These are phyloP conservation scores for Melanotaenia pygmaea DNA, from an alignment of 2,797 vertebrate species.

Conservation along the genomic window DNA sequence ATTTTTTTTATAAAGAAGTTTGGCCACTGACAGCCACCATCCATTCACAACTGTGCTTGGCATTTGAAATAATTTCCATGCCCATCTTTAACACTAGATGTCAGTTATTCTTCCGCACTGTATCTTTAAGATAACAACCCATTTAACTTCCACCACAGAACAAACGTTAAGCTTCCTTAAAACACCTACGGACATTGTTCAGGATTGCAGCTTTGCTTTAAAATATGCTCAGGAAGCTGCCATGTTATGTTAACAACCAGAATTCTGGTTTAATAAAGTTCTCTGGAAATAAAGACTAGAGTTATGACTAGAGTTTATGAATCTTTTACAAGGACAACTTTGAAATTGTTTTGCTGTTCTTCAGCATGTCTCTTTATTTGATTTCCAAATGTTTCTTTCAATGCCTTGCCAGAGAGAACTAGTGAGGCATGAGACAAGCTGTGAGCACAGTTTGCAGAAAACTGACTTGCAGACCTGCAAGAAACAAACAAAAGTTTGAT, in stretches of 20 bases:
- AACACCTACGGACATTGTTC: not conserved
- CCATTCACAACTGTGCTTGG: no score
- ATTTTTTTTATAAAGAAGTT: no score
- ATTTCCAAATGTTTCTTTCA: not conserved
- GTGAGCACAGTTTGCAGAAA: not conserved
- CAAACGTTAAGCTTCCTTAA: not conserved
- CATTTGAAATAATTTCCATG: no score
- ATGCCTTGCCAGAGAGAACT: slow-evolving; percentile 1
- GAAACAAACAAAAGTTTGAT: not conserved
- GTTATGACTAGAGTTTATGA: not conserved
- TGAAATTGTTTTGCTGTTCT: not conserved
- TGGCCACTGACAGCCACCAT: no score
- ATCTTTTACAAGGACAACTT: not conserved
- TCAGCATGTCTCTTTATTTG: not conserved
- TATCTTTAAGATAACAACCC: no score
- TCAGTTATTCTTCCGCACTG: no score
- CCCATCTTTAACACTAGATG: no score
- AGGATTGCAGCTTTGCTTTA: not conserved
- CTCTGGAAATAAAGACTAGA: not conserved
- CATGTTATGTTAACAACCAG: not conserved
- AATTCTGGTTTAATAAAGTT: not conserved
- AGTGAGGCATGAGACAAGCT: not conserved
- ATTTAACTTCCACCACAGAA: not conserved
- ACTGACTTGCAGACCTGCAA: not conserved
- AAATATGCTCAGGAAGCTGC: not conserved